Base-by-base conservation (phyloP, 2,888 invertebrate species). In the Idaea straminata region DNA sequence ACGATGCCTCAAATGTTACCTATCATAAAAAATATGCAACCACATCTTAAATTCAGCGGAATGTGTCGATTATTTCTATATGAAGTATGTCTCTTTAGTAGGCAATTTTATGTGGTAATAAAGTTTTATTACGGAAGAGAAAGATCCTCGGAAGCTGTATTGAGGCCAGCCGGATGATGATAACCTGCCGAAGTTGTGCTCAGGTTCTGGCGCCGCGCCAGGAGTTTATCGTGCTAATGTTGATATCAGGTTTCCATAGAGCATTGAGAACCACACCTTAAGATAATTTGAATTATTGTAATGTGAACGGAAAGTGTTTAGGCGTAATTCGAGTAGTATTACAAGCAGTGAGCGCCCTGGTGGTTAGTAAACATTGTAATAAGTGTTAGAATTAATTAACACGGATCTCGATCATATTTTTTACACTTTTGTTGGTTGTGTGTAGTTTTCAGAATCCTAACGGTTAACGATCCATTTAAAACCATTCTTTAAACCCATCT, bases 151-250 rank as follows among this genome's bases (percentile, higher is more conserved):
- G 75, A 77, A 77, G 79, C 62, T 79, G 81, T 84, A 86, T 86
- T 86, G 85, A 84, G 87, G 86, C 79, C 85, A 79, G 78, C 79
- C 85, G 86, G 86, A 87, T 83, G 81, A 78, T 83, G 86, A 86
- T 86, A 88, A 89, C 87, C 89, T 87, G 88, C 79, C 82, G 83
- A 86, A 86, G 81, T 84, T 81, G 79, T 79, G 77, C 71, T 81
- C 78, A 82, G 73, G 77, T 74, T 74, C 77, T 89, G 89, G 90
- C 86, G 73, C 63, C 36, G 67, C 68, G 88, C 91, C 91, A 89
- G 75, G 66, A 69, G 65, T 67, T 66, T 67, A 67, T 69, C 62
- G 67, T 66, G 69, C 67, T 71, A 74, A 79, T 47, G 77, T 77
- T 47, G 47, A 75, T 77, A 69, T 74, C 74, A 77, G 77, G 79